Base-by-base conservation (phyloP, 1,140 invertebrate species). In the Radopholus similis region DNA sequence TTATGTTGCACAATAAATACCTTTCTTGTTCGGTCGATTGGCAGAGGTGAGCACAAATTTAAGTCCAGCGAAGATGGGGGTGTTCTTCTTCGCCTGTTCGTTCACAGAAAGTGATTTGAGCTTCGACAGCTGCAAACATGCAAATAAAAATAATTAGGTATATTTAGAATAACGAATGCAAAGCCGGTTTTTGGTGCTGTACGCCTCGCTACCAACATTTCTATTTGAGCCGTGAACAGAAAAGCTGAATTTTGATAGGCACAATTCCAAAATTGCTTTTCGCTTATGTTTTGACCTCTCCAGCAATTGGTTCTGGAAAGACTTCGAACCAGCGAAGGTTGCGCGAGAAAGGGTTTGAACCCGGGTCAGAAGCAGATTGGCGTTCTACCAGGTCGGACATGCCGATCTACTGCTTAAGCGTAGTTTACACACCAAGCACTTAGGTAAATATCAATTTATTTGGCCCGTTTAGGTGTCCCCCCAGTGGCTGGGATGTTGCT, bases 21-120 rank as follows among this genome's bases (percentile, higher is more conserved):
- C 55, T 68, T 67, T 64, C 30, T 66, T 70, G 18, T 40, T 58
- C 18, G 54, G 35, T 30, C 76, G 64, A 65, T 54, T 78, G 2
- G 76, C 76, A 0, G 77, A 79, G 13, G 77, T 78, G 23, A 78
- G 58, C 6, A 78, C 70, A 58, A 78, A 78, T 15, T 72, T 62
- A 38, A 68, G 69, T 8, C 65, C 69, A 9, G 44, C 23, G 58
- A 78, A 78, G 15, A 78, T 66, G 5, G 66, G 23, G n/a, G 37
- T 23, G 23, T 44, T 42, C 59, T 9, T 37, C n/a, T n/a, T 49
- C 4, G 49, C 35, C 38, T 47, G 37, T 21, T 75, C 55, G 21
- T n/a, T 69, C 9, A 57, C 23, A 37, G 63, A 8, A 8, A 47
- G 26, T 1, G 18, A 13, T 42, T 42, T 42, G 18, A 42, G 38